Evolutionary conservation across 2,113 vertebrate genomes (phyloP).

Genomic region (Pycnonotus jocosus): DNA sequence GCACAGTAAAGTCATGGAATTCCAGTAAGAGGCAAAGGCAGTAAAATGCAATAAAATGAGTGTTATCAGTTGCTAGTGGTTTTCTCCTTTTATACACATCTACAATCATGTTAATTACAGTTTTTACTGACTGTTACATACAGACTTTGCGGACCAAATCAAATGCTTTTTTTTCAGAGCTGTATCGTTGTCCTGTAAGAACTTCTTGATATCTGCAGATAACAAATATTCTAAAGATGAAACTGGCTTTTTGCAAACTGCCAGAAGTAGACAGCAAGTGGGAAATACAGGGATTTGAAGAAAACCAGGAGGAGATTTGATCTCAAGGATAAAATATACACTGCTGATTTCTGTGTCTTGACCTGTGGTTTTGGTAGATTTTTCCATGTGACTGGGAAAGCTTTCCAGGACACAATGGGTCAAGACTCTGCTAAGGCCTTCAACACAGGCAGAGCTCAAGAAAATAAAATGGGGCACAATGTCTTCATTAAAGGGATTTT

Average conservation of each 20-base stretch:
- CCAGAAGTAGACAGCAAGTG: background rate
- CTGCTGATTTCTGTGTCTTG: background rate
- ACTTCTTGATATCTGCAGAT: background rate
- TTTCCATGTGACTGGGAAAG: background rate
- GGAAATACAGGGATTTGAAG: background rate
- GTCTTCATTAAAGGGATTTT: background rate
- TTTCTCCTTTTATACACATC: background rate
- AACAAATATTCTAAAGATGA: background rate
- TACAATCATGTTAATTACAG: background rate
- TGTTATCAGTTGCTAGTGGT: background rate
- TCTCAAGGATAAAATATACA: background rate
- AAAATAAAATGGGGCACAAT: background rate
- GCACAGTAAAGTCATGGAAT: fast-evolving
- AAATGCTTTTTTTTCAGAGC: background rate
- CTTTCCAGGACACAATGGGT: background rate
- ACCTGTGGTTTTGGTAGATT: background rate
- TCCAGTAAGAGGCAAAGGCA: background rate
- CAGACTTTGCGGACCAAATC: background rate
- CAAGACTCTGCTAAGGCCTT: background rate
- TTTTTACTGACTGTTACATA: background rate
- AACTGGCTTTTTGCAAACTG: background rate
- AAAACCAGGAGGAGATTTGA: background rate
- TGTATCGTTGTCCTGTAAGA: background rate
- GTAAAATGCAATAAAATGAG: background rate
- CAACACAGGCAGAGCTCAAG: background rate